Evolutionary conservation across 1,140 invertebrate genomes (phyloP).

Genomic region (Zophobas atratus): DNA sequence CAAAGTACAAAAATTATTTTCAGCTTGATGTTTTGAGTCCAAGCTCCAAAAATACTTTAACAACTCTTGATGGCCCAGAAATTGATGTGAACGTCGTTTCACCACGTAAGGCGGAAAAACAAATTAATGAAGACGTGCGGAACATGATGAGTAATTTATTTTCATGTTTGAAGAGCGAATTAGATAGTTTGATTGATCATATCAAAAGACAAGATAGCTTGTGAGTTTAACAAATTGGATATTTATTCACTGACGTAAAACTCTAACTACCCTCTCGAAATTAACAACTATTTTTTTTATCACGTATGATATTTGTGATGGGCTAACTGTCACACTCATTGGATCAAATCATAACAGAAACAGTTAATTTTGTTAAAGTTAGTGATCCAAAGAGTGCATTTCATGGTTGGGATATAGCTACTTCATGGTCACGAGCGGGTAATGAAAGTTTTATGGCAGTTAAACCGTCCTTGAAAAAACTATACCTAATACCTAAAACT

Average conservation of each 20-base stretch:
- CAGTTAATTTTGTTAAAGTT: not conserved
- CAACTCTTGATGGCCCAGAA: slow-evolving; percentile 69
- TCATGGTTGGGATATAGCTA: too few relatives aligned
- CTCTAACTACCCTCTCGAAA: not conserved
- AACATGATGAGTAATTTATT: slow-evolving; percentile 92
- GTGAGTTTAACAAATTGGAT: slow-evolving; percentile 71
- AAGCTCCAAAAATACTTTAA: slow-evolving; percentile 72
- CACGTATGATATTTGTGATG: too few relatives aligned
- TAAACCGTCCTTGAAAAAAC: too few relatives aligned
- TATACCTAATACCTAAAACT: slow-evolving; percentile 10
- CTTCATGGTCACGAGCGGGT: too few relatives aligned
- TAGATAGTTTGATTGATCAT: slow-evolving; percentile 87
- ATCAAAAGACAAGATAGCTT: slow-evolving; percentile 92
- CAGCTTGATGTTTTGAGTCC: slow-evolving; percentile 77
- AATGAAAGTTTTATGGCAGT: too few relatives aligned
- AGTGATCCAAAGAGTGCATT: too few relatives aligned
- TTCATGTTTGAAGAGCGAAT: slow-evolving; percentile 86
- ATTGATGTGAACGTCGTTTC: slow-evolving; percentile 65
- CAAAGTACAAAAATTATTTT: slow-evolving; percentile 29
- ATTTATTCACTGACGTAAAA: not conserved
- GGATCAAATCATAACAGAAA: not conserved
- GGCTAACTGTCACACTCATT: not conserved
- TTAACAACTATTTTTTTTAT: too few relatives aligned
- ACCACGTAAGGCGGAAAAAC: slow-evolving; percentile 77
- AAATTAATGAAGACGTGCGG: slow-evolving; percentile 84